Evolutionary conservation across 2,113 vertebrate species (phyloP).

Genomic region (Cheirogaleus medius): DNA sequence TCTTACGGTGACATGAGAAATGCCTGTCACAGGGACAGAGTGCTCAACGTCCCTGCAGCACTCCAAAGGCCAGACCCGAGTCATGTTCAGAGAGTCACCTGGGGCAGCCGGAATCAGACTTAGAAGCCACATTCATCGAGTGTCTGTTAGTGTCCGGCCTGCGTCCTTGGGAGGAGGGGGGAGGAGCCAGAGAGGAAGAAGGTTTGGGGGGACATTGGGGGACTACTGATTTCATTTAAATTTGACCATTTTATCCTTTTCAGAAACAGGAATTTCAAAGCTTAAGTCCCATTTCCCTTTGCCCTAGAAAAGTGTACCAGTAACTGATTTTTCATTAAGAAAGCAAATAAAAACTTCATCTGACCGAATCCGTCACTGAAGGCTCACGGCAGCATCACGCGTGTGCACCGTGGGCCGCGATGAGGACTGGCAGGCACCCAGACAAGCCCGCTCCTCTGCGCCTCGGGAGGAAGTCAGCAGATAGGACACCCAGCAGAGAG

Average conservation of each 20-base stretch:
- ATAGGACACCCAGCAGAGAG: accelerated
- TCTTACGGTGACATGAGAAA: accelerated
- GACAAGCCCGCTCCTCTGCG: neutral
- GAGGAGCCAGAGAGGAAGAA: no score
- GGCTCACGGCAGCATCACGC: neutral
- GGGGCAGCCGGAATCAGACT: no score
- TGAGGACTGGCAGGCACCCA: no score
- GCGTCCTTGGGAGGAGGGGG: accelerated
- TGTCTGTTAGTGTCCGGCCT: accelerated
- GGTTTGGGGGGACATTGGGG: no score
- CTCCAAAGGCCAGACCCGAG: no score
- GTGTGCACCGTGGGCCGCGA: accelerated
- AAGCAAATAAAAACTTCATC: no score
- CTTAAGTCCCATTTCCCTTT: neutral
- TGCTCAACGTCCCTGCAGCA: accelerated
- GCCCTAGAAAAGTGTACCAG: neutral
- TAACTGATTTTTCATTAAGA: neutral
- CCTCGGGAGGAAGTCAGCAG: accelerated
- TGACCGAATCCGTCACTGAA: accelerated
- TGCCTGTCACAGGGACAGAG: neutral
- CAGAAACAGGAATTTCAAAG: neutral
- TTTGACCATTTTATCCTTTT: neutral
- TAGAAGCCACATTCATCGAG: accelerated
- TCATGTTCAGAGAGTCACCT: accelerated
- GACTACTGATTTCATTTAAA: neutral